phyloP scores from a whole-genome alignment of 2,797 vertebrate species.

The Cuculus canorus region DNA sequence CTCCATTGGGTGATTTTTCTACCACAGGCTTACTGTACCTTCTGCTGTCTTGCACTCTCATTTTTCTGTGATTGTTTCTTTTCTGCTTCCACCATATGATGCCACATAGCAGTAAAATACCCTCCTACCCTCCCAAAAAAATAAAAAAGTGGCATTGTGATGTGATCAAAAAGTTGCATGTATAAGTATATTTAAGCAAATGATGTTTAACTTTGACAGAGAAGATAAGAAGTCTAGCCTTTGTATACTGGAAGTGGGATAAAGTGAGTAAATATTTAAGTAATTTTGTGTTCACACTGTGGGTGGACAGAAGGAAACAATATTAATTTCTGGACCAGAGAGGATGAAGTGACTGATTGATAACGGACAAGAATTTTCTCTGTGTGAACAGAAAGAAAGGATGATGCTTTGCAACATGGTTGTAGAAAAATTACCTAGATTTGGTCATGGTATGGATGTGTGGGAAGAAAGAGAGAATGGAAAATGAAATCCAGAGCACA shows the following conservation, averaged over 20 bases:
- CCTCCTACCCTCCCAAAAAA: too few species aligned
- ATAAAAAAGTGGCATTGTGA: background rate
- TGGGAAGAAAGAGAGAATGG: conserved; percentile 51
- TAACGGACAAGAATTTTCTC: background rate
- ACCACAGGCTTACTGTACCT: background rate
- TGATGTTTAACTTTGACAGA: background rate
- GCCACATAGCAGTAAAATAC: background rate
- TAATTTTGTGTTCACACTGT: background rate
- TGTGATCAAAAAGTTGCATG: background rate
- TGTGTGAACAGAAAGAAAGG: background rate
- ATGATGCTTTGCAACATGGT: background rate
- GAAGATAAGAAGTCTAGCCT: background rate
- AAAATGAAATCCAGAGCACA: conserved; percentile 47
- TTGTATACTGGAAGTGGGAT: background rate
- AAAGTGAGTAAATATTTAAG: background rate
- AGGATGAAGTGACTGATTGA: background rate
- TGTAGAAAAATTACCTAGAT: conserved; percentile 11
- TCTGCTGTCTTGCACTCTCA: background rate
- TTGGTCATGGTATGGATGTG: background rate
- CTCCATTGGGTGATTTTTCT: background rate
- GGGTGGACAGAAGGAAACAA: background rate
- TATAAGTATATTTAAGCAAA: background rate
- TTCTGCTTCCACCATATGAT: background rate
- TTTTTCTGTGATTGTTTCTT: background rate
- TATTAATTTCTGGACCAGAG: background rate